Base-by-base conservation (phyloP, 2,888 invertebrate genomes). In the Argyresthia albistria region DNA sequence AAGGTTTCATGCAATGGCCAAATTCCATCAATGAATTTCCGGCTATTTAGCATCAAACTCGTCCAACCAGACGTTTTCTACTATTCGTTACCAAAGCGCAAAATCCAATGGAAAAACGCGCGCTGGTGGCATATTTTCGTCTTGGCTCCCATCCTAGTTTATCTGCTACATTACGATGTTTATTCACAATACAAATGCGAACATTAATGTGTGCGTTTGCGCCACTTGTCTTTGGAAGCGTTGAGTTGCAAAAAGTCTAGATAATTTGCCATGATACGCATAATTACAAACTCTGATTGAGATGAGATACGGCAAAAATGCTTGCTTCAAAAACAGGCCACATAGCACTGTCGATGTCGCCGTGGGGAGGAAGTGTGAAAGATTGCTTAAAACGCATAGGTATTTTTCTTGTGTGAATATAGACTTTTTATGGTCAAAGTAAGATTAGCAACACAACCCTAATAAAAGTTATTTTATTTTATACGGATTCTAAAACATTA, bases 61-160 rank as follows among this genome's bases (percentile, higher is more conserved):
- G n/a, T n/a, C n/a, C n/a, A 14, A 45, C 9, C 39, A 62, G 69
- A 64, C 66, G 65, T 67, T 25, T 69, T 68, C 75, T 81, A 77
- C 76, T 78, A 76, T 69, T 71, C 74, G 83, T 80, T 81, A 80
- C 78, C 76, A 83, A 83, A 84, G 81, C 80, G 80, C 79, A 72
- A 77, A 81, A 82, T 75, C 82, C 82, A 80, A 82, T 82, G 86
- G 87, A 86, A 86, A 87, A 87, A 87, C 86, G 80, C 86, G 83
- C 70, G 72, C 81, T 78, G 71, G 87, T 79, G 70, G 87, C 81
- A 87, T 87, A 87, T 87, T 87, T 87, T 87, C 86, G 87, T 87
- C 87, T 87, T 87, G 87, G 87, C 87, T 86, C 80, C 77, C 76
- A 87, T 86, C 87, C 87, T 87, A 87, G 86, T 87, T 87, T 86